A percentile compares a stretch with the other conserved stretches of the same genome.
phyloP scores from a whole-genome alignment of 2,888 invertebrate genomes.

The Notodonta dromedarius region DNA sequence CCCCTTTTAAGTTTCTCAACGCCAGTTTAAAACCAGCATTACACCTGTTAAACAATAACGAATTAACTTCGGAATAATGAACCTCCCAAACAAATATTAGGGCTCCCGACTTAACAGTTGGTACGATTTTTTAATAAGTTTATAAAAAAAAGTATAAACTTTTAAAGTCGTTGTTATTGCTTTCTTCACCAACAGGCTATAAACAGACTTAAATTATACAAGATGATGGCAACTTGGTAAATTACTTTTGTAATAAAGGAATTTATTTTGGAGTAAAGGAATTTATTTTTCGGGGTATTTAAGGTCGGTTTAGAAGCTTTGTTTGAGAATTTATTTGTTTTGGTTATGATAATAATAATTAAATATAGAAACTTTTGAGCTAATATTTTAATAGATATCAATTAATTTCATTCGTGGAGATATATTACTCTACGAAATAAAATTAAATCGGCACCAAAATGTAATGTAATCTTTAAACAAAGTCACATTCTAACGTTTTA shows the following conservation, averaged over 20 bases:
- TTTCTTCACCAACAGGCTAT: not conserved
- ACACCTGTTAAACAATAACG: not conserved
- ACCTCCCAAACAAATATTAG: not conserved
- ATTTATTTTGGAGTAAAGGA: no score
- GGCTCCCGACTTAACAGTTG: not conserved
- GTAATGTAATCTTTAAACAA: no score
- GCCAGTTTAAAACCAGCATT: not conserved
- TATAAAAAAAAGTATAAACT: slow-evolving; percentile 3
- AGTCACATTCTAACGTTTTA: no score
- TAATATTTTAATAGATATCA: no score
- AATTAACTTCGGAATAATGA: slow-evolving; percentile 3
- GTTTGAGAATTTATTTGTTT: not conserved
- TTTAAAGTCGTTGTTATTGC: slow-evolving; percentile 2
- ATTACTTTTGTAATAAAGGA: slow-evolving; percentile 7
- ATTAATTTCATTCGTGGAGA: no score
- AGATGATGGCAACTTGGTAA: slow-evolving; percentile 5
- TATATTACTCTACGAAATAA: no score
- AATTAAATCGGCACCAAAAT: no score
- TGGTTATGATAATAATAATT: no score
- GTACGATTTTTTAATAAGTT: slow-evolving; percentile 1
- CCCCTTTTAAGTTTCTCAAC: not conserved
- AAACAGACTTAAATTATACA: slow-evolving; percentile 7
- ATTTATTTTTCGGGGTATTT: not conserved
- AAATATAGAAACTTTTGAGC: no score
- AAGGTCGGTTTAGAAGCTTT: not conserved